Base-by-base conservation (phyloP, 2,797 vertebrate species). In the Rhynchotus rufescens region DNA sequence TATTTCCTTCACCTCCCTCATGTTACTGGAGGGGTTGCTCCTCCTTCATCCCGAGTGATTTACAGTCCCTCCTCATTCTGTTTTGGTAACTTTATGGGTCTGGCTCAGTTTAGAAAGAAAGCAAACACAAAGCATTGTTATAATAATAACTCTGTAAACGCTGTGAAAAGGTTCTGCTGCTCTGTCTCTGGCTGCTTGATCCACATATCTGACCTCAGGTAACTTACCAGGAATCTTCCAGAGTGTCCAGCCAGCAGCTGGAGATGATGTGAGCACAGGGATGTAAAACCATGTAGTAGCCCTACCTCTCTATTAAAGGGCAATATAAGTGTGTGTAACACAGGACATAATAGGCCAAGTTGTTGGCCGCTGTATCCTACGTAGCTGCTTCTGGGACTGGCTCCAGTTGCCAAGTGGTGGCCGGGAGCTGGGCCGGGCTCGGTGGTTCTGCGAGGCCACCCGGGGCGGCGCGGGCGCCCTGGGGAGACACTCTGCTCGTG, bases 391-490 rank as follows among this genome's bases (percentile, higher is more conserved):
- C 75, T 20, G 34, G 84, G 81, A 74, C 40, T 61, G 65, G 21
- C 49, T 91, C 81, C 82, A 75, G 64, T 88, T 88, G 57, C 79
- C 64, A 76, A 11, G 40, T 34, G 81, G 74, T 61, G 40, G 36
- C 90, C 75, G 91, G 86, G 84, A 79, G 32, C 60, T 73, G 3
- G 11, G 49, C 84, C 68, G 83, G 68, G 90, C 72, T 91, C 88
- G 61, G 25, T 52, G 56, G 17, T 85, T 89, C 76, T 64, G 32
- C 15, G 23, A 57, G 88, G 81, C 92, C 81, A 82, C 88, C 65
- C 81, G 72, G 82, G 78, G 51, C 77, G 66, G 56, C 72, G 84
- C 74, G 26, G 65, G 76, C 75, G 52, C 78, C 26, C 51, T 71
- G 57, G 51, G 64, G 3, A 60, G 44, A 42, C 71, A 78, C 40